Base-by-base conservation (phyloP, 2,888 invertebrate genomes). In the Thymelicus sylvestris region DNA sequence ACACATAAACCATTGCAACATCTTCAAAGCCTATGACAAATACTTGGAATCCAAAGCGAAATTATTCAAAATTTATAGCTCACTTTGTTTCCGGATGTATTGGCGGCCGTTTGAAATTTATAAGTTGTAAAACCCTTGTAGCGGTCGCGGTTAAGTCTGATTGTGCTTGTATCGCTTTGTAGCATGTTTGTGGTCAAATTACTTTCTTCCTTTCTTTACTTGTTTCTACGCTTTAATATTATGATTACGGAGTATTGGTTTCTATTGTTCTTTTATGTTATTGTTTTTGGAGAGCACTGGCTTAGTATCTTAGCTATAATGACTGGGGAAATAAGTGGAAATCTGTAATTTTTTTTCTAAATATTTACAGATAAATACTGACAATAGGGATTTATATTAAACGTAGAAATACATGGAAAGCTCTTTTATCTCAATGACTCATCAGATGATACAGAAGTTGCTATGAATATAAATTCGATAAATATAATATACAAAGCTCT, bases 31-130 rank as follows among this genome's bases (percentile, higher is more conserved):
- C 13, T n/a, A 7, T 52, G 31, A 12, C 19, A 10, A 10, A 24
- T 31, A 44, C 55, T 38, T 38, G 7, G 66, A 31, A 31, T 71
- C 38, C 72, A 78, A 81, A 80, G 78, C 75, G 77, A 80, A 79
- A 81, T 84, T 84, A 84, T 81, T 78, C 73, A 75, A 76, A 82
- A 86, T 86, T 87, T 86, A 87, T 83, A 74, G 78, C 75, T 75
- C 76, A 79, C 79, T 82, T 81, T 80, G 80, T 81, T 85, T 84
- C 79, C 80, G 73, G 74, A 74, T 73, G 76, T 74, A 79, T 80
- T 78, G 81, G 78, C 74, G 73, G 76, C 74, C 79, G 81, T 84
- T 85, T 83, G 80, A 77, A 78, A 75, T 79, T 74, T 77, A 76
- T 77, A 77, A 79, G 75, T 79, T 67, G 63, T 76, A 73, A 76